Evolutionary conservation across 2,888 invertebrate genomes (phyloP), one percentile per base, ranked within the genome.

Genomic region (Odontocolon sp.): DNA sequence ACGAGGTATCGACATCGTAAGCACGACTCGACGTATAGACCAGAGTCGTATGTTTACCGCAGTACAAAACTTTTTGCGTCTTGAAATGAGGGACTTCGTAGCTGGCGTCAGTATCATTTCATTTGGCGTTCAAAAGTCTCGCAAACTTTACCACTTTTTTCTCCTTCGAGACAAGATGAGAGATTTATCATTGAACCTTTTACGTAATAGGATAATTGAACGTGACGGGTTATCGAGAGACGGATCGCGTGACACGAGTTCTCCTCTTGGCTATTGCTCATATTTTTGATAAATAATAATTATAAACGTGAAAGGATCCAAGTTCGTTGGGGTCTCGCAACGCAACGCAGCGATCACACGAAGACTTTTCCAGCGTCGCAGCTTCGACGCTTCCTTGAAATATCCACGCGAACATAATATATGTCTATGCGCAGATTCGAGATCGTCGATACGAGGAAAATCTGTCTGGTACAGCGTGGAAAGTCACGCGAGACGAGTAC

Each of bases 401-500:
- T 23, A 57, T 75, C 23, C 56, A 50, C 52, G 59, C 66, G n/a
- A 18, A 28, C 28, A 40, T 2, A 18, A 28, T 59, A 28, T 42
- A 16, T 36, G 14, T 23, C 2, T 8, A 23, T 18, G n/a, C 28
- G 18, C 31, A 56, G 69, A 69, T 59, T 59, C 28, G 42, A 64
- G 66, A 70, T 70, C 52, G 42, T 59, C 59, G 70, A 75, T 70
- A 75, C 54, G 59, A 45, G 66, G 75, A 75, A 75, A 75, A 75
- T 75, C 52, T 66, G 66, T 75, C 64, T 52, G 64, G 28, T 40
- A 14, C 52, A 52, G 75, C 70, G 75, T 61, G 66, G 66, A 71
- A 71, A 67, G 61, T 75, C 78, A 77, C 70, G 79, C 73, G 79
- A 79, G 69, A 54, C 42, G 50, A 23, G 56, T 76, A 77, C 70